Evolutionary conservation across 2,113 vertebrate genomes (phyloP).

Genomic region (Oophaga pumilio): DNA sequence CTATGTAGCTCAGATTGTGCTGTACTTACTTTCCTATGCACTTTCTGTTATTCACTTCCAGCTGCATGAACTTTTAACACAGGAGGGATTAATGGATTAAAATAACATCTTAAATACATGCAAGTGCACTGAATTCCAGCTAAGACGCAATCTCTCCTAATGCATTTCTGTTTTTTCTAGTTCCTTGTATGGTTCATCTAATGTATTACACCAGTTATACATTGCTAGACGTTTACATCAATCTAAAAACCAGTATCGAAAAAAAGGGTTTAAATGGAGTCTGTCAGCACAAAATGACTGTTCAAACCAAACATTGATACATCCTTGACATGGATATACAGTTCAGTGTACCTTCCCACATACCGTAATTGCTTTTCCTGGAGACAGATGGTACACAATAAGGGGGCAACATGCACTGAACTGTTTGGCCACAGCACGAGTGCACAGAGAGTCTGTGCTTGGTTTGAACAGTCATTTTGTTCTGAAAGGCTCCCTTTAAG

Average conservation of each 20-base stretch:
- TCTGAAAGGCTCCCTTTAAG: neutral
- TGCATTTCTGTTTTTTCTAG: neutral
- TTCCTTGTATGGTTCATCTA: neutral
- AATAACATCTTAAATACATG: neutral
- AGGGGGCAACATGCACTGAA: no score
- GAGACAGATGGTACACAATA: no score
- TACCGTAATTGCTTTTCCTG: no score
- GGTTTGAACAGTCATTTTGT: no score
- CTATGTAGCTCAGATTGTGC: neutral
- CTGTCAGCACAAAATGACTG: no score
- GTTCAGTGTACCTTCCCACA: no score
- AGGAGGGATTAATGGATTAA: slow-evolving; percentile 24
- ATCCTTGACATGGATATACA: no score
- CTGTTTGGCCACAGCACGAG: no score
- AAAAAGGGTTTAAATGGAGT: neutral
- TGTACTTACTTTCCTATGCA: neutral
- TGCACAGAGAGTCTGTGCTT: no score
- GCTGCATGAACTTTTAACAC: slow-evolving; percentile 28
- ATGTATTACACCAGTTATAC: neutral
- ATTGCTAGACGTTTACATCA: neutral
- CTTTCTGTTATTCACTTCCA: neutral
- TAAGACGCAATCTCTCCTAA: neutral
- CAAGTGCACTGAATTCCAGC: neutral
- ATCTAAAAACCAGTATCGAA: neutral
- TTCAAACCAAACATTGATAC: no score